A percentile compares a stretch with the other conserved stretches of the same genome.
These are phyloP conservation scores for Columba livia DNA, from an alignment of 2,113 vertebrate species.

Conservation along the genomic window DNA sequence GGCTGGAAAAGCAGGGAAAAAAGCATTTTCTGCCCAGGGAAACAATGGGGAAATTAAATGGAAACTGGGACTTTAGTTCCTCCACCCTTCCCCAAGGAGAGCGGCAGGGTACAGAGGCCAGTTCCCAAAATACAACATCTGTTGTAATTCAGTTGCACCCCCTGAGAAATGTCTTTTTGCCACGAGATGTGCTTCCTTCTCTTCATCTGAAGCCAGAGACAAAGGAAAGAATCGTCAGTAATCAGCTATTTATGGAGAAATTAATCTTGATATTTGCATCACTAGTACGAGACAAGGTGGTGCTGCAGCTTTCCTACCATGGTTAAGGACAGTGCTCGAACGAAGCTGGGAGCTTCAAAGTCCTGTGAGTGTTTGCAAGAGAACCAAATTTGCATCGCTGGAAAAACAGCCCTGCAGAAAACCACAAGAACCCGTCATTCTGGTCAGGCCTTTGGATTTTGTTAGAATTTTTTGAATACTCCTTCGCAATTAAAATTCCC, in stretches of 20 bases:
- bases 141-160: not conserved
- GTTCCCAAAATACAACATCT: not conserved
- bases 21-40: not conserved
- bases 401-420: not conserved
- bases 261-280: not conserved
- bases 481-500: not conserved
- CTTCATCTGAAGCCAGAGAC: not conserved
- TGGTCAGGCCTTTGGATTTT: not conserved
- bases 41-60: not conserved
- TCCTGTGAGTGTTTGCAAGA: not conserved
- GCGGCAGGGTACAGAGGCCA: not conserved
- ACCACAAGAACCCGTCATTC: not conserved
- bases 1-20: not conserved
- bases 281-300: not conserved
- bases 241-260: not conserved
- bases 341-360: not conserved
- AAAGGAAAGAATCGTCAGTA: not conserved
- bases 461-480: slow-evolving; percentile 12
- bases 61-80: not conserved
- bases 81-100: not conserved
- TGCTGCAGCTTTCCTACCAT: not conserved
- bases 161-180: not conserved
- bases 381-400: not conserved
- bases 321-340: not conserved
- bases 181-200: not conserved